Base-by-base conservation (phyloP, 2,888 invertebrate genomes). In the Dascillus cervinus region DNA sequence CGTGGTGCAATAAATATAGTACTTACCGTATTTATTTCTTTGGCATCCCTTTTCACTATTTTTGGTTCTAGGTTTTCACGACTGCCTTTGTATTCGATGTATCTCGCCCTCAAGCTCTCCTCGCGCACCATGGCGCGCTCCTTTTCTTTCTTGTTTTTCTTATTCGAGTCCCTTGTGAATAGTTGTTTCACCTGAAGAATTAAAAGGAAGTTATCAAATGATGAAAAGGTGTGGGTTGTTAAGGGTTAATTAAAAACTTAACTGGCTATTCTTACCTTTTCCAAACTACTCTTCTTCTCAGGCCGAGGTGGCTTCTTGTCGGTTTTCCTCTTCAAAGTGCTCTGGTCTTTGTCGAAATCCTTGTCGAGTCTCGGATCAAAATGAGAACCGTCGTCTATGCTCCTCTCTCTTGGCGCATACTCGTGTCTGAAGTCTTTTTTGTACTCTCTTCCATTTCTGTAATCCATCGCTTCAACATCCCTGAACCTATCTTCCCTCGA, bases 281-380 rank as follows among this genome's bases (percentile, higher is more conserved):
- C 81, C 49, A 82, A 72, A 52, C 80, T 74, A 62, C 81, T 79
- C 56, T 79, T 81, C 60, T 82, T 82, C 33, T 71, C 67, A 26
- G 71, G 71, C 54, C 76, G 76, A 10, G 75, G 75, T 44, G 76
- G 61, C 46, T 65, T 66, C 48, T 56, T 59, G 27, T 62, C 71
- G 38, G 71, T 53, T 21, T 44, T 35, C 44, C 67, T 69, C 49
- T 65, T 66, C 52, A 67, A 56, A 34, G 60, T 58, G 9, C 64
- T 51, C 15, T 50, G 49, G 5, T 55, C 49, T 37, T 41, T 39
- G 14, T 52, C 44, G 25, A 52, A 39, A 33, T 67, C 66, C 58
- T 78, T 79, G 50, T 79, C 77, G 43, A 71, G 60, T 48, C 77
- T 72, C 21, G 76, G 73, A 60, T 76, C 78, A 41, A 72, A 77